Conservation (phyloP, 2,888 invertebrate genomes). For the Tuberolachnus salignus region DNA sequence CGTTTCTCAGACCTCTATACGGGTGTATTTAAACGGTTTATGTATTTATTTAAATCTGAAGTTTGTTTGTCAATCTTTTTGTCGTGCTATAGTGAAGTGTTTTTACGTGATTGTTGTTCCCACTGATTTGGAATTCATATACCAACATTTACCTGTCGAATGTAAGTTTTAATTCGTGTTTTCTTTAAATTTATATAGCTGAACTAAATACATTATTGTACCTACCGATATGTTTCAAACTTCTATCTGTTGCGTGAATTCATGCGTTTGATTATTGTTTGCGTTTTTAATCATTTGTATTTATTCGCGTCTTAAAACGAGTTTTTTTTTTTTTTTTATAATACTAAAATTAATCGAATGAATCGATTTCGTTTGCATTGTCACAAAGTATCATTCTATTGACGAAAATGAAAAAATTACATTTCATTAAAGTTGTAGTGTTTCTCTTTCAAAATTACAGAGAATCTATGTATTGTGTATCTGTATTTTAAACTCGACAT, state of each 20-base stretch:
- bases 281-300: no score
- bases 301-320: neutral
- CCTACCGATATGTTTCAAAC: neutral
- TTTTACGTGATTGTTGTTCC: neutral
- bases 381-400: no score
- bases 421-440: no score
- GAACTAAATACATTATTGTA: neutral
- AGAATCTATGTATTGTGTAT: no score
- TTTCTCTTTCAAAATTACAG: no score
- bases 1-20: neutral
- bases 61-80: neutral
- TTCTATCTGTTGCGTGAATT: no score
- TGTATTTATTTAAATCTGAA: neutral
- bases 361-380: no score
- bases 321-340: neutral
- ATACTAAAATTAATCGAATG: no score
- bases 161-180: conserved; percentile 4
- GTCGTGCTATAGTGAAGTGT: conserved; percentile 5
- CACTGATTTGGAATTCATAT: neutral
- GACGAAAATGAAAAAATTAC: no score
- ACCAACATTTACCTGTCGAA: neutral
- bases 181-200: neutral
- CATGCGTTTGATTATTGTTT: no score
- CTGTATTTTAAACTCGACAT: no score
- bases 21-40: neutral